Percentiles rank a stretch among this genome's conserved stretches.
phyloP scores from a whole-genome alignment of 2,797 vertebrate genomes.

The Dipus sagitta region DNA sequence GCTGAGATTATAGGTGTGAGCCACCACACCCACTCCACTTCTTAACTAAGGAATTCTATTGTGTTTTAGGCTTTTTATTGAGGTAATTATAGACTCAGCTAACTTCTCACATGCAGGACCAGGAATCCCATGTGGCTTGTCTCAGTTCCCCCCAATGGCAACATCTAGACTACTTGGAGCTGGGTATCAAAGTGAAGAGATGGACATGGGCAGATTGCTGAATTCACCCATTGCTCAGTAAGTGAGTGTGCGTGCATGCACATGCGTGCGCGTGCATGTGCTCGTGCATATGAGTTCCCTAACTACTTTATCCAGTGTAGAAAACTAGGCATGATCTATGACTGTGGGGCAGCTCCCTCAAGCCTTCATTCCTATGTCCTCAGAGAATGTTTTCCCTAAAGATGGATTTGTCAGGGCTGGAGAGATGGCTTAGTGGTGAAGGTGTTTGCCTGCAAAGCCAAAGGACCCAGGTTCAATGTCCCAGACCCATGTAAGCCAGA shows the following conservation, averaged over 20 bases:
- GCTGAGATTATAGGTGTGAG: not conserved
- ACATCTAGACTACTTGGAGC: no score
- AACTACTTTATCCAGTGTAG: not conserved
- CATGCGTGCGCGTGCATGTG: fast-evolving
- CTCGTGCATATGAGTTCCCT: not conserved
- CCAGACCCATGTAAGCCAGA: no score
- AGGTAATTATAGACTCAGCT: not conserved
- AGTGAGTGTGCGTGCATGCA: fast-evolving
- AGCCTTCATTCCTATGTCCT: not conserved
- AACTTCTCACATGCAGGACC: not conserved
- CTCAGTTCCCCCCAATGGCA: fast-evolving
- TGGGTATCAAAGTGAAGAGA: not conserved
- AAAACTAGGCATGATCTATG: not conserved
- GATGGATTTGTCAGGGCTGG: not conserved
- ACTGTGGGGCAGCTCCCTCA: not conserved
- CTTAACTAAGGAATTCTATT: not conserved
- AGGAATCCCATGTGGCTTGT: no score
- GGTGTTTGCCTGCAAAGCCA: no score
- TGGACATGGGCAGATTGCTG: fast-evolving
- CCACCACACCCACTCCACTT: not conserved
- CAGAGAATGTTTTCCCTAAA: not conserved
- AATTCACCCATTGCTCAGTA: fast-evolving
- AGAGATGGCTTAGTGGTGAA: no score
- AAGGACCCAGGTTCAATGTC: no score
- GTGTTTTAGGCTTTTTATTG: not conserved